Evolutionary conservation across 2,888 invertebrate genomes (phyloP).

Genomic region (Imbricaverruca yamaguchii): DNA sequence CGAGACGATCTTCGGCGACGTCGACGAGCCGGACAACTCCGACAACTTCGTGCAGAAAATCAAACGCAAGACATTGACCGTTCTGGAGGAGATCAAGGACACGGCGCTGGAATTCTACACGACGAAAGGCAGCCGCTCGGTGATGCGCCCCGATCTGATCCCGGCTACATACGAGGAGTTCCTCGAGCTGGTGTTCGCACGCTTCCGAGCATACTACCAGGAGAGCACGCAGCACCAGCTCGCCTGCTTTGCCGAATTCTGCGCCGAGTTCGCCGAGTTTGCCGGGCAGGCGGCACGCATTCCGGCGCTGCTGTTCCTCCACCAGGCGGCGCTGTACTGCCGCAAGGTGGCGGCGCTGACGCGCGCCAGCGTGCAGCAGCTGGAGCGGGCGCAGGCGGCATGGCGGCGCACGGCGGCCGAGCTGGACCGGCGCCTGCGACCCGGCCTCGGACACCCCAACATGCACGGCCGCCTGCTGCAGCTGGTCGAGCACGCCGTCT

Average conservation of each 20-base stretch:
- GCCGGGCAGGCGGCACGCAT: neutral
- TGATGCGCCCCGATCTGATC: neutral
- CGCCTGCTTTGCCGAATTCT: conserved; percentile 1
- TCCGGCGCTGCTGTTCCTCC: neutral
- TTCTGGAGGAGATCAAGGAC: neutral
- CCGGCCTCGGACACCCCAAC: conserved; percentile 1
- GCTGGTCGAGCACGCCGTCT: neutral
- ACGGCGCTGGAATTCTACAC: neutral
- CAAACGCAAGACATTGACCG: neutral
- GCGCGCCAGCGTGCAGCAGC: neutral
- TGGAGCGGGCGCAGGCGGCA: neutral
- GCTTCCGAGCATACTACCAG: neutral
- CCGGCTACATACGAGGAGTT: neutral
- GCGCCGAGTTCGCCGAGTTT: neutral
- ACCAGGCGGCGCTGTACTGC: conserved; percentile 7
- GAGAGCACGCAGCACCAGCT: neutral
- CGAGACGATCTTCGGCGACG: neutral
- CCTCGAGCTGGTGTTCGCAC: neutral
- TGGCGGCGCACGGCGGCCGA: neutral
- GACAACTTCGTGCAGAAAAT: neutral
- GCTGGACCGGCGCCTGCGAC: neutral
- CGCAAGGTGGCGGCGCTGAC: neutral
- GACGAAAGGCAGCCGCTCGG: neutral
- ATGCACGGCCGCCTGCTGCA: neutral
- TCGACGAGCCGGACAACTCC: neutral